Percentiles rank a stretch among this genome's conserved stretches.
Evolutionary conservation across 2,888 invertebrate species (phyloP).

Genomic region (Andrena fulva): DNA sequence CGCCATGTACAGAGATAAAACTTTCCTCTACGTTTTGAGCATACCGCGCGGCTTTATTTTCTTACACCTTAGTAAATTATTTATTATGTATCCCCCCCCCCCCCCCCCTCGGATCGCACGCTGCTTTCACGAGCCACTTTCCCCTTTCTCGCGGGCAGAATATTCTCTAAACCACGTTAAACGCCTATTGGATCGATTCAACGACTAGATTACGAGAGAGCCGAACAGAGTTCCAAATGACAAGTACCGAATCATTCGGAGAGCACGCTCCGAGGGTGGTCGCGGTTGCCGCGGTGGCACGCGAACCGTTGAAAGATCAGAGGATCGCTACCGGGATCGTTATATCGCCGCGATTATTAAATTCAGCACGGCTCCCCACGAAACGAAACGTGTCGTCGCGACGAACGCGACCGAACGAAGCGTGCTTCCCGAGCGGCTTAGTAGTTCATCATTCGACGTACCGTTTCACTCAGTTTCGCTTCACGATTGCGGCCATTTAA

Average conservation of each 20-base stretch:
- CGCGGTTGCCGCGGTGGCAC: neutral
- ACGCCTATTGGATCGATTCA: constrained; percentile 63
- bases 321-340: neutral
- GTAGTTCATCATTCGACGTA: constrained; percentile 8
- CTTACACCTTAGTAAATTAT: constrained; percentile 35
- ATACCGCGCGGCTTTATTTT: constrained; percentile 78
- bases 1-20: constrained; percentile 73
- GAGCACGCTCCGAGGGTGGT: neutral
- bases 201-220: constrained; percentile 49
- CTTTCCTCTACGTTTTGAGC: constrained; percentile 80
- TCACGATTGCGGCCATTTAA: constrained; percentile 23
- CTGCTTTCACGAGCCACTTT: constrained; percentile 27
- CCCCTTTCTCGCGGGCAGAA: constrained; percentile 18
- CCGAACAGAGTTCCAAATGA: constrained; percentile 27
- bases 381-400: neutral
- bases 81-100: constrained; percentile 36
- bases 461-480: constrained; percentile 20
- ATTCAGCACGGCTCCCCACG: neutral
- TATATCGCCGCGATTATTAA: neutral
- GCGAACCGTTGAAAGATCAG: constrained; percentile 3
- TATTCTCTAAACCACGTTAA: constrained; percentile 58
- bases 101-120: constrained; percentile 28
- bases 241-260: neutral
- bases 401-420: neutral
- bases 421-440: no score